These are phyloP conservation scores for Gymnoscopelus microlampas DNA, from an alignment of 2,797 vertebrate species.

Conservation along the genomic window DNA sequence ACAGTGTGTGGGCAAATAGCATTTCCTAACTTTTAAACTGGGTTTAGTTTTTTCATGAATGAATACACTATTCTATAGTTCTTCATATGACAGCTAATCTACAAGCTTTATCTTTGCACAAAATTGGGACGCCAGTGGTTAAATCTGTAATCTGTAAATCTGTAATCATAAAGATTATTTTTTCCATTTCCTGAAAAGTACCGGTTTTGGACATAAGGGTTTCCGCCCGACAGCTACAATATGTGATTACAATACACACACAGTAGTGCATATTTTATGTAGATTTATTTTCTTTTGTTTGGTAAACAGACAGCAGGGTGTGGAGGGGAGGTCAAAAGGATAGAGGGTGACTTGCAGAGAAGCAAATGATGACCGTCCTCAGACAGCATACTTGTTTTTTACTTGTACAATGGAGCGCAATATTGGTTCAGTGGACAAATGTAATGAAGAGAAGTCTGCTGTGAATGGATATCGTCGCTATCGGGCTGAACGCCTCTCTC, in stretches of 20 bases:
- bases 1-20: background rate
- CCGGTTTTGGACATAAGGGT: too few species aligned
- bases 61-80: too few species aligned
- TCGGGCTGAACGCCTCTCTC: too few species aligned
- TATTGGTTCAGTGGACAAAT: conserved; percentile 24
- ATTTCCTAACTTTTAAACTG: conserved; percentile 48
- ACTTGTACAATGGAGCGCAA: conserved; percentile 35
- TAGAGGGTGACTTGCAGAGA: conserved; percentile 40
- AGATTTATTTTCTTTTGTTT: conserved; percentile 24
- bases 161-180: too few species aligned
- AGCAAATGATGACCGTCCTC: conserved; percentile 51
- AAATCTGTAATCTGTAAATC: too few species aligned
- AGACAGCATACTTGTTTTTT: conserved; percentile 33
- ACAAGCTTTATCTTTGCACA: too few species aligned
- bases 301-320: conserved; percentile 43
- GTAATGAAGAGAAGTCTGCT: conserved; percentile 42
- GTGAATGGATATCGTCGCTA: conserved; percentile 16
- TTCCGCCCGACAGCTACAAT: conserved; percentile 28
- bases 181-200: too few species aligned
- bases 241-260: conserved; percentile 57
- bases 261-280: conserved; percentile 59
- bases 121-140: too few species aligned
- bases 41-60: conserved; percentile 27
- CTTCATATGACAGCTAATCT: too few species aligned
- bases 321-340: conserved; percentile 30